Evolutionary conservation across 2,113 vertebrate species (phyloP).

Genomic region (Equus przewalskii): DNA sequence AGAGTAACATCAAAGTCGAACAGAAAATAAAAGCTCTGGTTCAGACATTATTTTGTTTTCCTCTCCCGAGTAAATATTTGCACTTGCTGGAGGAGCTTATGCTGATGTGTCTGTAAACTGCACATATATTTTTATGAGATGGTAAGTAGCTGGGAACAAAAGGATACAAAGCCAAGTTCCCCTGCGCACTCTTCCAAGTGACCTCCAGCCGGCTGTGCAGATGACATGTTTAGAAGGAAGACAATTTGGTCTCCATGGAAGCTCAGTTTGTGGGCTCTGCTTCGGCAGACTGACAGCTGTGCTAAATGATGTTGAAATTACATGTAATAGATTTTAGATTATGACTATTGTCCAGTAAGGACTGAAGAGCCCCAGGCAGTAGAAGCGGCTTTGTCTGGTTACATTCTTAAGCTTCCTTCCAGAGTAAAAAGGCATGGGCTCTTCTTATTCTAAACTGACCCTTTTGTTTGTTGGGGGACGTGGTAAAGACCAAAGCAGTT

Average conservation of each 20-base stretch:
- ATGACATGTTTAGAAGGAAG: conserved; percentile 64
- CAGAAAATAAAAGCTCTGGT: conserved; percentile 79
- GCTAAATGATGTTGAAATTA: conserved; percentile 74
- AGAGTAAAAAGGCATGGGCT: neutral
- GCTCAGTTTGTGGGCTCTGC: conserved; percentile 54
- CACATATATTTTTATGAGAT: conserved; percentile 62
- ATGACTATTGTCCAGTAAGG: conserved; percentile 70
- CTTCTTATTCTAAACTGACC: conserved; percentile 40
- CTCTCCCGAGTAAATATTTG: conserved; percentile 83
- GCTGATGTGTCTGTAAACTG: conserved; percentile 54
- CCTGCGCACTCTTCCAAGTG: conserved; percentile 58
- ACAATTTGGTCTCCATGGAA: conserved; percentile 70
- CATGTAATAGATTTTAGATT: conserved; percentile 69
- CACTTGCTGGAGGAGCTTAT: conserved; percentile 60
- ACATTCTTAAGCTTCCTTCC: conserved; percentile 53
- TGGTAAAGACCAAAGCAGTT: conserved; percentile 19
- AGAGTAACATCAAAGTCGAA: conserved; percentile 75
- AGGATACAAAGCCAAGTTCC: conserved; percentile 26
- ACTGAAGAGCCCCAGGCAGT: conserved; percentile 11
- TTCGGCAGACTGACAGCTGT: conserved; percentile 69
- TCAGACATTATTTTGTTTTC: conserved; percentile 77
- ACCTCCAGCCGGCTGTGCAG: conserved; percentile 60
- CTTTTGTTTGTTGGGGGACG: conserved; percentile 11
- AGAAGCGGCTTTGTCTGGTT: neutral
- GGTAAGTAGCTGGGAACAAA: conserved; percentile 58